Evolutionary conservation across 2,797 vertebrate species (phyloP).

Genomic region (Acipenser oxyrinchus): DNA sequence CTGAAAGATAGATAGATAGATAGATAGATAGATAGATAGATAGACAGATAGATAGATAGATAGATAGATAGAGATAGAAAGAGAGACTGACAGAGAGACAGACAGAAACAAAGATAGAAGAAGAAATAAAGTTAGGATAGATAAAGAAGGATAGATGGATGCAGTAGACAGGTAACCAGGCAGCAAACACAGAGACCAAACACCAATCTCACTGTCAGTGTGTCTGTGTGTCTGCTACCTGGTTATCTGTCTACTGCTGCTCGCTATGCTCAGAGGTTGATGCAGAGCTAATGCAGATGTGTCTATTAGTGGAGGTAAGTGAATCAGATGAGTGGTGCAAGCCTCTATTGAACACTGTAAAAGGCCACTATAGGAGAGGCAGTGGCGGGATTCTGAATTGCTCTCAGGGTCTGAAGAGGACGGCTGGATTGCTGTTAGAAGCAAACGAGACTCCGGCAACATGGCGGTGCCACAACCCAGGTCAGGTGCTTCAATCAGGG

Average conservation of each 20-base stretch:
- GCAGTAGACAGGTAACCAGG: too few species aligned
- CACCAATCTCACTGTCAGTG: neutral
- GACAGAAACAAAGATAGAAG: too few species aligned
- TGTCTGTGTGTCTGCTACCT: slow-evolving; percentile 13
- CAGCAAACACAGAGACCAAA: too few species aligned
- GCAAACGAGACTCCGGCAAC: neutral
- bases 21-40: too few species aligned
- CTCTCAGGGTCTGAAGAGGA: neutral
- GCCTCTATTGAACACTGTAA: slow-evolving; percentile 12
- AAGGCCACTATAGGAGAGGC: slow-evolving; percentile 6
- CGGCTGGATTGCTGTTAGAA: neutral
- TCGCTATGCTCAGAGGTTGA: slow-evolving; percentile 15
- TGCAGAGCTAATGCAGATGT: slow-evolving; percentile 29
- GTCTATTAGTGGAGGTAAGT: slow-evolving; percentile 32
- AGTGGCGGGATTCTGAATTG: neutral
- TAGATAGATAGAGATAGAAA: too few species aligned
- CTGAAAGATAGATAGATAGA: too few species aligned
- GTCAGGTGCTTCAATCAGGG: neutral
- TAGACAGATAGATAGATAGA: too few species aligned
- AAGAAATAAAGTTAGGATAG: too few species aligned
- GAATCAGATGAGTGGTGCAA: slow-evolving; percentile 29
- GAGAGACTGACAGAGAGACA: too few species aligned
- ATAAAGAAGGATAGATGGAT: too few species aligned
- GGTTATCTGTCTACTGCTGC: slow-evolving; percentile 1
- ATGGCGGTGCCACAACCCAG: neutral